Base-by-base conservation (phyloP, 2,888 invertebrate genomes). In the Lissocephala sabroskyi region DNA sequence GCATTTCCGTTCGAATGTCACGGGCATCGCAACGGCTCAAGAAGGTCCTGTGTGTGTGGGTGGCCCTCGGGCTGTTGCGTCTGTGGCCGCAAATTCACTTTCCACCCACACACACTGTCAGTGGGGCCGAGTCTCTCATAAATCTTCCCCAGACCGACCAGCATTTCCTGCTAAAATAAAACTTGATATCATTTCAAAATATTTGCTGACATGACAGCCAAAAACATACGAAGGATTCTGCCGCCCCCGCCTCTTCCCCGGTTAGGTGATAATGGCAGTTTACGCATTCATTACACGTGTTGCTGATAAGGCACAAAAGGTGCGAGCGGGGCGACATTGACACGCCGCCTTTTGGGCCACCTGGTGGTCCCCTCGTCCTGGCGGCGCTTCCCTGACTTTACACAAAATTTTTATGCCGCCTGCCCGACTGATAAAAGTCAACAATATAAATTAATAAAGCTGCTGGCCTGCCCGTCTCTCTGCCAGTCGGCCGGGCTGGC, bases 281-380 rank as follows among this genome's bases (percentile, higher is more conserved):
- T 76, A 73, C 67, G 74, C 76, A 73, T 76, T 73, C 76, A 76
- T 73, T 73, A 76, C 73, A 73, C 76, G 73, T 73, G 76, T 73
- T 76, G 70, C 77, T 65, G 73, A 73, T 73, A 73, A 73, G 65
- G 45, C 42, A 17, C 58, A 62, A 65, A 50, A 39, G 36, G 10
- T 23, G 19, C 33, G 17, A 18, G 43, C 40, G 23, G 30, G 35
- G 39, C 6, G 40, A 33, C 49, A 45, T 55, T 36, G 49, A 35
- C 50, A 17, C 48, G n/a, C 17, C 19, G 43, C 61, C 49, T 45
- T 62, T n/a, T n/a, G n/a, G n/a, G 61, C 56, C 59, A 62, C 51
- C 77, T n/a, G n/a, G 78, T 70, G 59, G 65, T 65, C 71, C 49
- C 56, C 73, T 54, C 62, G 40, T 51, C 36, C 36, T 49, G 60